These are phyloP conservation scores for Pentamera pediparva DNA, from an alignment of 53 echinoderm and acorn worm species.

Conservation along the genomic window DNA sequence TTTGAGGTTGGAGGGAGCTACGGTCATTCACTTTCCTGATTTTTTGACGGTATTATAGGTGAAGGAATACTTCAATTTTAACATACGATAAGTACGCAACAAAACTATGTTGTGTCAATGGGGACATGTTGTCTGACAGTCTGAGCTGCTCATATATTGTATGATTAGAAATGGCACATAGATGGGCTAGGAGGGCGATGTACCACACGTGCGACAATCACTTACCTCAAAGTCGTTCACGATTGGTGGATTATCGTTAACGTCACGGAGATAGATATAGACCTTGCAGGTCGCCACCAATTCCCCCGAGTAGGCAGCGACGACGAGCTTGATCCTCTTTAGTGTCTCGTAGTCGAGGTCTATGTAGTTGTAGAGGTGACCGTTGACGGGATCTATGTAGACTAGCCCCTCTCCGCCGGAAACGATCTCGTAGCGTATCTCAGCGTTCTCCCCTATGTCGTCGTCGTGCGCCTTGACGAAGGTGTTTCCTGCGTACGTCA, in stretches of 20 bases:
- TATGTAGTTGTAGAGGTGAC: slow-evolving; percentile 55
- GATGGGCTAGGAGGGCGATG: too few relatives aligned
- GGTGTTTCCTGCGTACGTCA: slow-evolving; percentile 46
- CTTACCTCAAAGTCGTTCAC: slow-evolving; percentile 71
- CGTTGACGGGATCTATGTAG: slow-evolving; percentile 52
- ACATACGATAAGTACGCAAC: too few relatives aligned
- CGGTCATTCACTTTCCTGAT: too few relatives aligned
- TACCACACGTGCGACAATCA: too few relatives aligned
- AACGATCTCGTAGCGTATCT: slow-evolving; percentile 54
- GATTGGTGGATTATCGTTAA: slow-evolving; percentile 74
- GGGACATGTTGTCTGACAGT: too few relatives aligned
- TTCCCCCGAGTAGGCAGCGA: slow-evolving; percentile 70
- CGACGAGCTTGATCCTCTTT: slow-evolving; percentile 61
- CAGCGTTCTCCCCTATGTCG: slow-evolving; percentile 66
- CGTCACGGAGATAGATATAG: slow-evolving; percentile 61
- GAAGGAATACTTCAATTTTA: too few relatives aligned
- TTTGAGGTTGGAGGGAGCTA: too few relatives aligned
- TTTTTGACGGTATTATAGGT: too few relatives aligned
- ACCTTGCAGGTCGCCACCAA: slow-evolving; percentile 65
- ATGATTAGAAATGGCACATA: too few relatives aligned
- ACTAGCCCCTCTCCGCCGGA: slow-evolving; percentile 57
- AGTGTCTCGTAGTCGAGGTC: slow-evolving; percentile 75
- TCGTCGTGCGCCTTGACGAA: slow-evolving; percentile 60
- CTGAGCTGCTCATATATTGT: too few relatives aligned
- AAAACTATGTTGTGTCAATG: too few relatives aligned